Evolutionary conservation across 2,888 invertebrate species (phyloP), one percentile per base, ranked within the genome.

Genomic region (Stegophylla sp.): DNA sequence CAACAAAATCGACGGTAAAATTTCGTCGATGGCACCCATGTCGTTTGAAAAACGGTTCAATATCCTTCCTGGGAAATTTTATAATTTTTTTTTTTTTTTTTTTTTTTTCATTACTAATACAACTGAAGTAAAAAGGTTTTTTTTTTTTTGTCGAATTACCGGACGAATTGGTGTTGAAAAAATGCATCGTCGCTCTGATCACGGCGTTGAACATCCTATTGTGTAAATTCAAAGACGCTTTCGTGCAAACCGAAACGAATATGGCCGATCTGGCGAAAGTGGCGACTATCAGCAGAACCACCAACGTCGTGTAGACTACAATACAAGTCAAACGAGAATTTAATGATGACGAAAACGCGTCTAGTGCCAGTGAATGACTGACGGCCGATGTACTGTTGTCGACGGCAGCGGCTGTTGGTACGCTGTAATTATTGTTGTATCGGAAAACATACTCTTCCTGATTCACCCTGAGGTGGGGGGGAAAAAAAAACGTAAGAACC

Each of bases 91-190:
- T 53, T 53, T 9, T 7, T n/a, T n/a, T 5, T 3, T 1, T 23
- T 9, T 17, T 10, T 10, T 41, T n/a, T n/a, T n/a, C n/a, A n/a
- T n/a, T n/a, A n/a, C n/a, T n/a, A n/a, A n/a, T n/a, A n/a, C n/a
- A n/a, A n/a, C n/a, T n/a, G n/a, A n/a, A n/a, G n/a, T n/a, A n/a
- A n/a, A n/a, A n/a, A n/a, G n/a, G n/a, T n/a, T n/a, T n/a, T n/a
- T n/a, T n/a, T n/a, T n/a, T n/a, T n/a, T n/a, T n/a, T n/a, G n/a
- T n/a, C n/a, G n/a, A n/a, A 23, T 15, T 86, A 89, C 93, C 93
- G 0, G 92, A 92, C 0, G 95, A 93, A 87, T 96, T 96, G 4
- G 91, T 91, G 86, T 96, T 94, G 88, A 96, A 97, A 88, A 97
- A 97, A 28, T 91, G 89, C 90, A 95, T 93, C 0, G 93, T 91